Conservation (phyloP, 2,113 vertebrate species). For the Protobothrops flavoviridis region DNA sequence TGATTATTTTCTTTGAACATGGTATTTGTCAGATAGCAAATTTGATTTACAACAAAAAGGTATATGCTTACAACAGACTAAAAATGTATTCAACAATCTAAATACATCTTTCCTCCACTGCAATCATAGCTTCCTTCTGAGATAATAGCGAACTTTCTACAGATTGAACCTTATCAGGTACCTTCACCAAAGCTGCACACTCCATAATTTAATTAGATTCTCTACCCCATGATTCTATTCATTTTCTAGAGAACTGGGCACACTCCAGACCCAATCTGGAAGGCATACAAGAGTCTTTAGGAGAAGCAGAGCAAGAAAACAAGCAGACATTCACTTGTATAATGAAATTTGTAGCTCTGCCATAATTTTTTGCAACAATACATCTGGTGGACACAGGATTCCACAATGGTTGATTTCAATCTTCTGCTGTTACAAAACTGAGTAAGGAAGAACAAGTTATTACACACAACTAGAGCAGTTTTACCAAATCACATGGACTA, state of each 20-base stretch:
- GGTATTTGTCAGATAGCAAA: slow-evolving; percentile 64
- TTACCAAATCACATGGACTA: not conserved
- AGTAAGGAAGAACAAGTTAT: not conserved
- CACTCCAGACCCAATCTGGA: not conserved
- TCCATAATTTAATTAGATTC: not conserved
- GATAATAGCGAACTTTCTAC: not conserved
- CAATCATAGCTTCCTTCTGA: not conserved
- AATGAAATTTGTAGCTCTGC: not conserved
- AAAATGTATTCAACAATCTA: slow-evolving; percentile 3
- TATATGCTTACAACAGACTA: slow-evolving; percentile 56
- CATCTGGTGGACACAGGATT: not conserved
- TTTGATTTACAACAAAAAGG: slow-evolving; percentile 52
- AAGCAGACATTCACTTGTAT: not conserved
- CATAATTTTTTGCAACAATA: not conserved
- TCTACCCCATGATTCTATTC: not conserved
- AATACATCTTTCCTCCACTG: not conserved
- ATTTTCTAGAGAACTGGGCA: not conserved
- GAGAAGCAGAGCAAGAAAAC: not conserved
- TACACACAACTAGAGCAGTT: not conserved
- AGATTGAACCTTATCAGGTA: not conserved
- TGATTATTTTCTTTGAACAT: slow-evolving; percentile 74
- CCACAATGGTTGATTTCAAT: not conserved
- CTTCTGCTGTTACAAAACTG: not conserved
- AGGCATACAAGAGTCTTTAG: not conserved
- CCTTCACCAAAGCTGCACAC: not conserved